Evolutionary conservation across 1,140 invertebrate genomes (phyloP), one percentile per base, ranked within the genome.

Genomic region (Drosophila littoralis): DNA sequence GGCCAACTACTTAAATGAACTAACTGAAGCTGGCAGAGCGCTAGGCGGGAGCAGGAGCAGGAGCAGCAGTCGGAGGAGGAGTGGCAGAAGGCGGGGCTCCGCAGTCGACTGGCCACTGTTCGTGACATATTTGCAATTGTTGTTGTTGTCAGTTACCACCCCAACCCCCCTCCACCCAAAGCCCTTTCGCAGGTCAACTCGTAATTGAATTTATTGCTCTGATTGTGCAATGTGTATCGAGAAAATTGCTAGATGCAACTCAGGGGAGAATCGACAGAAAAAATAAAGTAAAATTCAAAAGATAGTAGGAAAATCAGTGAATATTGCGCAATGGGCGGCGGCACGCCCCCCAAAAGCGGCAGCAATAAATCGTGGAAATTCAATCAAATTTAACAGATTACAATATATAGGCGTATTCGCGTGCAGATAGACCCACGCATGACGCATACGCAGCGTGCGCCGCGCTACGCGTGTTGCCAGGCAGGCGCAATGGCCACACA

Each of bases 161-260:
- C 1, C 22, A 1, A 22, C 22, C 1, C 22, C 22, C 22, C 22
- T 6, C 22, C 22, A 0, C 22, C 22, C 22, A 22, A 22, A 1
- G 1, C 22, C 22, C 22, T 8, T 7, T 22, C 45, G 46, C 69
- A 43, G 64, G 54, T 15, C 75, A 63, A 72, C 73, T 55, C 77
- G 79, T 83, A 89, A 88, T 88, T 88, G 78, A 77, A 88, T 88
- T 88, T 88, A 88, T 86, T 65, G 79, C 54, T 78, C 48, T 55
- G 69, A 88, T 85, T 84, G 81, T 84, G 50, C 48, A 59, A 65
- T 72, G 61, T 58, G 68, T 77, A 70, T 68, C 63, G 66, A 77
- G 63, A 64, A 58, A 59, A 74, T 66, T 75, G 66, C 52, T 76
- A 79, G 78, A 77, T 81, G 74, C 81, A 81, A 73, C 64, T 76